Evolutionary conservation across 2,888 invertebrate genomes (phyloP), one percentile per base, ranked within the genome.

Genomic region (Diplolepis rosae): DNA sequence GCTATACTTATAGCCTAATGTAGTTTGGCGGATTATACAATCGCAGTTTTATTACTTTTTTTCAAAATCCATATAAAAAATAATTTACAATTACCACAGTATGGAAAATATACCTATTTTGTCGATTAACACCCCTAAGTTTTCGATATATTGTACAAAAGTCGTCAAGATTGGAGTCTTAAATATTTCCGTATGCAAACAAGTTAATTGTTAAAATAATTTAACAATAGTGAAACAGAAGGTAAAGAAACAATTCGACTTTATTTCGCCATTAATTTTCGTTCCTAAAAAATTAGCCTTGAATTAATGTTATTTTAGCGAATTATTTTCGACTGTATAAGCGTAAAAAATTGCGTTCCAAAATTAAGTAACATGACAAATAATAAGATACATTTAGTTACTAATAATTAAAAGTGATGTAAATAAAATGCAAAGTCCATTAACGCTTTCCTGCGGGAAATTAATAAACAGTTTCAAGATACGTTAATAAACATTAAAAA

Each of bases 51-150:
- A 13, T 39, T 39, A 2, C n/a, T 24, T 39, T 61, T 24, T 39
- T 39, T 24, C 39, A 61, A 61, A 61, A 61, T 61, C 27, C 61
- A 39, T 61, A 61, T 61, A 61, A 61, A 61, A 61, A 61, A 61
- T 61, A 61, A 61, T 61, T 27, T 61, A 39, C 35, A 22, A 22
- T 35, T 24, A 61, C 39, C 61, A 61, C 61, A 11, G 13, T 61
- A 39, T 61, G 22, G 61, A 39, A 27, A 39, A 54, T 54, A 54
- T 54, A 54, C 3, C 15, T 52, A 52, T 52, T 54, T 54, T 30
- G 32, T 54, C 9, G 24, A 50, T 32, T n/a, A n/a, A n/a, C n/a
- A n/a, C n/a, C n/a, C n/a, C n/a, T n/a, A 28, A 7, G 52, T 35
- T 56, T 56, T 35, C 61, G 9, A 39, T 61, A 61, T 39, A 61